Percentiles rank a stretch among this genome's conserved stretches.
Evolutionary conservation across 2,888 invertebrate species (phyloP).

Genomic region (Noctuana brunneofusca): DNA sequence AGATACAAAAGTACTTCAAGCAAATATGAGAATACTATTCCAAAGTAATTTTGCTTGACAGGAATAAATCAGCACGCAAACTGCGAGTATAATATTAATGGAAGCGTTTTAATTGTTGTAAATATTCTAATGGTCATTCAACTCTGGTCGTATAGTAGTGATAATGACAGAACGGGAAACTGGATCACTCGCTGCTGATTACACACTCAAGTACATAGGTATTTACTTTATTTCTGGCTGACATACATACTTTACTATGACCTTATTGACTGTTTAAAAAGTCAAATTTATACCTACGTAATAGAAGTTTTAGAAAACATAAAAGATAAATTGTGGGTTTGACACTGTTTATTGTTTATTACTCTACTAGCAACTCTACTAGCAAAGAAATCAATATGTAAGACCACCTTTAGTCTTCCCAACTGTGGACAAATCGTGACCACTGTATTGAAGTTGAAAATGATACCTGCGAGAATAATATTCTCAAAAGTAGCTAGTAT

Average conservation of each 20-base stretch:
- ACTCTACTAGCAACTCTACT: neutral
- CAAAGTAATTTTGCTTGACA: neutral
- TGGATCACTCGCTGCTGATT: slow-evolving; percentile 31
- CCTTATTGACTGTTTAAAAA: neutral
- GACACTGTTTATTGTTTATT: neutral
- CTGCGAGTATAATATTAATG: slow-evolving; percentile 20
- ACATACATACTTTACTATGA: slow-evolving; percentile 1
- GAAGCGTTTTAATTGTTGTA: slow-evolving; percentile 33
- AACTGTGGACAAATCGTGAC: neutral
- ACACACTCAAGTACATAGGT: slow-evolving; percentile 15
- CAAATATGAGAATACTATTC: neutral
- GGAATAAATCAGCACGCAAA: slow-evolving; percentile 24
- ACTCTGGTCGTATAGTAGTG: slow-evolving; percentile 32
- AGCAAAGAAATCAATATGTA: slow-evolving; percentile 5
- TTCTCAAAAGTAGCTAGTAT: neutral
- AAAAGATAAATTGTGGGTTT: neutral
- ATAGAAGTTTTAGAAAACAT: neutral
- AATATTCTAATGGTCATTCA: slow-evolving; percentile 38
- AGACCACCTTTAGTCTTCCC: slow-evolving; percentile 6
- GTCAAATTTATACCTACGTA: no score
- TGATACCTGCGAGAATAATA: neutral
- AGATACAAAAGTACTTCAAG: neutral
- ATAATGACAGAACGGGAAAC: slow-evolving; percentile 33
- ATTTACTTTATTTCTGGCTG: slow-evolving; percentile 18
- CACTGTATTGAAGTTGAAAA: slow-evolving; percentile 7